Conservation (phyloP, 2,113 vertebrate genomes). For the Chlorodrepanis virens region DNA sequence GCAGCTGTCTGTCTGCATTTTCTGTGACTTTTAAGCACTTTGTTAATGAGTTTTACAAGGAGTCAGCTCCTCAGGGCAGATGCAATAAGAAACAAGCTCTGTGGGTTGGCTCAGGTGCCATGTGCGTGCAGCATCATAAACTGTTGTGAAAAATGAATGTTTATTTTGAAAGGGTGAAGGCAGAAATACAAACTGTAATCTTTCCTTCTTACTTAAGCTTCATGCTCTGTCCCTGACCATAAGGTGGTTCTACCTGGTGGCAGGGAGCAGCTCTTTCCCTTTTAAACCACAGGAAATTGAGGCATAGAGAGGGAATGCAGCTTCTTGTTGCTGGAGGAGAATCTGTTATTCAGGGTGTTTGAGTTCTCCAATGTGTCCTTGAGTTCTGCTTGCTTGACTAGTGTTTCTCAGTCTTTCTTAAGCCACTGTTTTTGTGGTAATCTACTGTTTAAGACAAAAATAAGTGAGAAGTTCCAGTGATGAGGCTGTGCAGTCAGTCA, state of each 20-base stretch:
- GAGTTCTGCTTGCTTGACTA: not conserved
- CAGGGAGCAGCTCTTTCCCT: not conserved
- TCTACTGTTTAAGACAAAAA: not conserved
- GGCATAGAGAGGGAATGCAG: not conserved
- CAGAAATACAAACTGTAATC: not conserved
- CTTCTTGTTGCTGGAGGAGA: not conserved
- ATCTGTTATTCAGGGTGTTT: not conserved
- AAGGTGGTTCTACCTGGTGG: not conserved
- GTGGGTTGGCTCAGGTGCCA: not conserved
- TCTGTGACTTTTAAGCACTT: constrained; percentile 9
- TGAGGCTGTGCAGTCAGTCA: not conserved
- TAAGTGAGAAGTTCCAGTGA: not conserved
- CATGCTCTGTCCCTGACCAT: not conserved
- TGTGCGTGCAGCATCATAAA: not conserved
- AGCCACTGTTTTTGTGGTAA: not conserved
- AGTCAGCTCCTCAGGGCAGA: not conserved
- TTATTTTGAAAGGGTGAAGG: not conserved
- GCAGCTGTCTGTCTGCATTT: constrained; percentile 44
- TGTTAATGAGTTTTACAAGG: constrained; percentile 25
- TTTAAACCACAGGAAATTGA: not conserved
- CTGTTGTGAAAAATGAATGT: not conserved
- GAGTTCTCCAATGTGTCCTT: not conserved
- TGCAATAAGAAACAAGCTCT: not conserved
- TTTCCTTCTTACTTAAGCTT: not conserved
- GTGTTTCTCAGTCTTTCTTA: not conserved